Evolutionary conservation across 2,113 vertebrate species (phyloP).

Genomic region (Craseonycteris thonglongyai): DNA sequence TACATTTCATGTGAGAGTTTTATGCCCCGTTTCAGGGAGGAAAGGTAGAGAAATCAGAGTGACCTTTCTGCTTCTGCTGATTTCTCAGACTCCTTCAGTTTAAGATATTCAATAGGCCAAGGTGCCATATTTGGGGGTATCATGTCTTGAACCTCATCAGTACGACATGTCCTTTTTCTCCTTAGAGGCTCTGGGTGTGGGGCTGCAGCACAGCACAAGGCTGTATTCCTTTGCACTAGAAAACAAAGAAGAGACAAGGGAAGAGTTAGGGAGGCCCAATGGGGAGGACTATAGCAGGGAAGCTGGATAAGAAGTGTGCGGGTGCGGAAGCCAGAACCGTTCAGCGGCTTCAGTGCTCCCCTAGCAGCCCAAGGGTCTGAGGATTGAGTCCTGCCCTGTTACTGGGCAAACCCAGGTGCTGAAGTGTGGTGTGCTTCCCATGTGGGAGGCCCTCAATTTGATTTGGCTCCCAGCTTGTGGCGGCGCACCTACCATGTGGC

Average conservation of each 20-base stretch:
- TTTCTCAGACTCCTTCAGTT: not conserved
- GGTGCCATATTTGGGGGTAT: not conserved
- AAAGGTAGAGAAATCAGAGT: not conserved
- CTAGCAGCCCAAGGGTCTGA: too few species aligned
- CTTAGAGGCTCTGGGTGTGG: not conserved
- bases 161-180: not conserved
- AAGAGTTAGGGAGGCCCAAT: not conserved
- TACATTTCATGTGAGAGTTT: not conserved
- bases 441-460: too few species aligned
- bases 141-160: not conserved
- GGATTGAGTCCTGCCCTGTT: too few species aligned
- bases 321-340: too few species aligned
- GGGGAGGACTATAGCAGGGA: not conserved
- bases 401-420: too few species aligned
- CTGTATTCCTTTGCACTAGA: not conserved
- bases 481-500: too few species aligned
- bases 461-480: too few species aligned
- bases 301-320: not conserved
- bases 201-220: not conserved
- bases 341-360: too few species aligned
- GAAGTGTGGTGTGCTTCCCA: too few species aligned
- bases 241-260: not conserved
- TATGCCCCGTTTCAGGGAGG: not conserved
- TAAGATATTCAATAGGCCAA: not conserved
- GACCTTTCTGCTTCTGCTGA: not conserved